Percentiles rank a stretch among this genome's conserved stretches.
phyloP scores from a whole-genome alignment of 2,797 vertebrate genomes.

The Sibirionetta formosa region DNA sequence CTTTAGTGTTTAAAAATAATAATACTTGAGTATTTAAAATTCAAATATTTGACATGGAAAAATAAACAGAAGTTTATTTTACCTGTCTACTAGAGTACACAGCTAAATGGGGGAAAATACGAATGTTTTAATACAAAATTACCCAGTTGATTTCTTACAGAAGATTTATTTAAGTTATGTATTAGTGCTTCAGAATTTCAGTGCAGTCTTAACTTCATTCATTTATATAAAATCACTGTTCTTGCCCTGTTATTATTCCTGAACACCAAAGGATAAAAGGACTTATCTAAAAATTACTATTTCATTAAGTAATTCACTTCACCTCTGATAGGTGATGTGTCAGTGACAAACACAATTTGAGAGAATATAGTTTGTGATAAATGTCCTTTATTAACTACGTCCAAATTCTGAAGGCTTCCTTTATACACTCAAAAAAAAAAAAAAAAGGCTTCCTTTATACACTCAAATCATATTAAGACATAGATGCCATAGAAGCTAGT shows the following conservation, averaged over 20 bases:
- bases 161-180: slow-evolving; percentile 48
- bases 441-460: background rate
- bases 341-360: background rate
- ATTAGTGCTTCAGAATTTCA: slow-evolving; percentile 34
- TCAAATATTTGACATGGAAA: background rate
- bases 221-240: background rate
- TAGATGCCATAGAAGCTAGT: accelerated
- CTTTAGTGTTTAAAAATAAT: background rate
- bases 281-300: slow-evolving; percentile 32
- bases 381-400: background rate
- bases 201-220: background rate
- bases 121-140: slow-evolving; percentile 59
- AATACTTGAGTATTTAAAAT: background rate
- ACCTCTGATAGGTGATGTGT: slow-evolving; percentile 43
- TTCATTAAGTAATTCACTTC: slow-evolving; percentile 44
- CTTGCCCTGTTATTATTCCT: slow-evolving; percentile 22
- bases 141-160: slow-evolving; percentile 56
- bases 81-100: background rate
- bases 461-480: background rate
- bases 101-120: background rate
- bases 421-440: background rate
- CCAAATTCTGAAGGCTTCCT: background rate
- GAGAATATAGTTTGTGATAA: background rate
- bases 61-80: background rate
- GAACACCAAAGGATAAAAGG: slow-evolving; percentile 1